Evolutionary conservation across 2,113 vertebrate genomes (phyloP).

Genomic region (Rhadina sibilatrix): DNA sequence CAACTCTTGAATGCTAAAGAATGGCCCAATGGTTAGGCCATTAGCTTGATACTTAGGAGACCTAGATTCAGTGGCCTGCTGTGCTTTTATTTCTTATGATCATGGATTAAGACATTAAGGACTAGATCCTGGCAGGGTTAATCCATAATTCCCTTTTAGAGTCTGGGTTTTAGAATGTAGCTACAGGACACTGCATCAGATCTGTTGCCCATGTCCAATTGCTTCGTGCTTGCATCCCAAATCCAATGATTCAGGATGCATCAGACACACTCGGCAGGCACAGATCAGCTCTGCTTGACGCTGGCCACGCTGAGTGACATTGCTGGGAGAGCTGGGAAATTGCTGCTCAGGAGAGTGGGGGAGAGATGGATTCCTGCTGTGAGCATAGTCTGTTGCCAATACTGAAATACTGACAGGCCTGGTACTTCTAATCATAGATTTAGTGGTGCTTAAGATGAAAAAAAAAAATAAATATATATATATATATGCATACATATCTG

Average conservation of each 20-base stretch:
- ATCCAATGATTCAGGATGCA: slow-evolving; percentile 43
- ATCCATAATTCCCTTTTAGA: slow-evolving; percentile 48
- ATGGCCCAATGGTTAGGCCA: neutral
- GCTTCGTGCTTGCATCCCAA: slow-evolving; percentile 44
- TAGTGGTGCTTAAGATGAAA: neutral
- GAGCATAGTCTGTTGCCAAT: neutral
- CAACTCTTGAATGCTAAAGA: neutral
- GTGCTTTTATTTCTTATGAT: slow-evolving; percentile 37
- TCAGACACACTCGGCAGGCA: slow-evolving; percentile 42
- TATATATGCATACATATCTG: neutral
- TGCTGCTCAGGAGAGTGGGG: fast-evolving
- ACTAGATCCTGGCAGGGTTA: slow-evolving; percentile 34
- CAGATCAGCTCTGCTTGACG: neutral
- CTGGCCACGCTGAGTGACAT: neutral
- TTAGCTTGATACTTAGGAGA: neutral
- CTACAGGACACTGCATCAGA: slow-evolving; percentile 38
- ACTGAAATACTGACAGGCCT: neutral
- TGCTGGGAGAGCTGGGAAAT: neutral
- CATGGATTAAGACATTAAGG: slow-evolving; percentile 50
- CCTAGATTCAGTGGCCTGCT: neutral
- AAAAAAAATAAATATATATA: neutral
- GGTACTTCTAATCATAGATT: neutral
- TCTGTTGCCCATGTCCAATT: slow-evolving; percentile 54
- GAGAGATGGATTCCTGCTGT: neutral
- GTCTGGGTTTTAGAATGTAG: slow-evolving; percentile 10